Evolutionary conservation across 2,113 vertebrate genomes (phyloP).

Genomic region (Carassius carassius): DNA sequence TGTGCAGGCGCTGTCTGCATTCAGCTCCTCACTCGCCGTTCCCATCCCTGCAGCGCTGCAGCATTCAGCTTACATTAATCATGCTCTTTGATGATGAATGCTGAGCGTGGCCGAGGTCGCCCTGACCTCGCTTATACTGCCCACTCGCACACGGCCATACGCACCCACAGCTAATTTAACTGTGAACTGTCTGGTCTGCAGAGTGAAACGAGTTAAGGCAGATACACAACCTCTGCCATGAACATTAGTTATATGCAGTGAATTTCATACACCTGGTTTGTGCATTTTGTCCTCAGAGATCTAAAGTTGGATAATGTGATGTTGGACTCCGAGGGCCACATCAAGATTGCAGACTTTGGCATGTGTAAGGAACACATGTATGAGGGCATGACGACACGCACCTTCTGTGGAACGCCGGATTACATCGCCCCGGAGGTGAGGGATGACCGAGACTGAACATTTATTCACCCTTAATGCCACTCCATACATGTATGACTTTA

Average conservation of each 20-base stretch:
- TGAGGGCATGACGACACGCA: slow-evolving; percentile 89
- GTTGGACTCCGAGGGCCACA: slow-evolving; percentile 96
- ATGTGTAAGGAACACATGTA: slow-evolving; percentile 99
- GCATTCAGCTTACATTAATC: slow-evolving; percentile 36
- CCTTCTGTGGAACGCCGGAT: slow-evolving; percentile 98
- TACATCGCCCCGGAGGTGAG: slow-evolving; percentile 98
- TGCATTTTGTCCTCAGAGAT: slow-evolving; percentile 78
- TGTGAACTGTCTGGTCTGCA: background rate
- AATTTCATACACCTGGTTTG: background rate
- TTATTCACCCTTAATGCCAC: background rate
- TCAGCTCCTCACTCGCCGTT: slow-evolving; percentile 21
- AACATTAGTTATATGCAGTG: background rate
- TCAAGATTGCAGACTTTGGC: slow-evolving; percentile 98
- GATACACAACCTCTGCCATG: background rate
- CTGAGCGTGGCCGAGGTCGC: slow-evolving; percentile 30
- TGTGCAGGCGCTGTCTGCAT: slow-evolving; percentile 4
- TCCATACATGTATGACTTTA: background rate
- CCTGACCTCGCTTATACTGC: slow-evolving; percentile 8
- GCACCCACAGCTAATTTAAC: background rate
- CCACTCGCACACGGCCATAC: background rate
- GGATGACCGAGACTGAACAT: background rate
- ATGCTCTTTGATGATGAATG: slow-evolving; percentile 33
- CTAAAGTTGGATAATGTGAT: slow-evolving; percentile 98
- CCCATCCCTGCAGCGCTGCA: background rate
- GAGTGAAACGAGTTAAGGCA: background rate